Evolutionary conservation across 2,888 invertebrate species (phyloP).

Genomic region (Silvanus unidentatus): DNA sequence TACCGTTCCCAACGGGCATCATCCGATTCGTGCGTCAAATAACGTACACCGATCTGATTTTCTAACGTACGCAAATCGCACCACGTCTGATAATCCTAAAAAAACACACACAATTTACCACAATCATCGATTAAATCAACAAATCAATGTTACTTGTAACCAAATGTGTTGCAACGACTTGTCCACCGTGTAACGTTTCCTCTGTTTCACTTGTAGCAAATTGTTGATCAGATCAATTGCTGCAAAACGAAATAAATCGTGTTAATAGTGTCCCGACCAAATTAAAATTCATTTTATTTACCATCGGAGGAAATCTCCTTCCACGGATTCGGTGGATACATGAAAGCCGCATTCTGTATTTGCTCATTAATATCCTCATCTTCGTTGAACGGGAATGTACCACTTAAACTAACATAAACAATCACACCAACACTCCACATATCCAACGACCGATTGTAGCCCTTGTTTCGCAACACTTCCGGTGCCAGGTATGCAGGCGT

Average conservation of each 20-base stretch:
- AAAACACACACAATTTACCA: slow-evolving; percentile 12
- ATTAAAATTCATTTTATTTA: slow-evolving; percentile 41
- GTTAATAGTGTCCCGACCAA: slow-evolving; percentile 1
- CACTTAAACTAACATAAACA: slow-evolving; percentile 95
- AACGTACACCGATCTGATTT: slow-evolving; percentile 64
- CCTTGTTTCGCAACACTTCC: slow-evolving; percentile 95
- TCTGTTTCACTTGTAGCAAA: slow-evolving; percentile 92
- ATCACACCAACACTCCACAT: slow-evolving; percentile 99
- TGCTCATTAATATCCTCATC: slow-evolving; percentile 99
- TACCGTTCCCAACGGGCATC: slow-evolving; percentile 79
- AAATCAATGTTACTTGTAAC: slow-evolving; percentile 68
- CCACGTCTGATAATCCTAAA: slow-evolving; percentile 87
- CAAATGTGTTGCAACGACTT: slow-evolving; percentile 92
- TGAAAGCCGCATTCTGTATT: slow-evolving; percentile 99
- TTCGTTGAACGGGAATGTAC: slow-evolving; percentile 99
- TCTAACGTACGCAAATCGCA: slow-evolving; percentile 87
- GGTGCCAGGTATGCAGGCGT: slow-evolving; percentile 99
- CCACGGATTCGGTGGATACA: slow-evolving; percentile 99
- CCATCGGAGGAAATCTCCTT: slow-evolving; percentile 89
- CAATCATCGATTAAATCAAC: not conserved
- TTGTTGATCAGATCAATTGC: slow-evolving; percentile 97
- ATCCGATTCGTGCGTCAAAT: slow-evolving; percentile 88
- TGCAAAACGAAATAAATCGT: slow-evolving; percentile 57
- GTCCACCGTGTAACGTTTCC: slow-evolving; percentile 92
- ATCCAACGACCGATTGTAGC: slow-evolving; percentile 96